These are phyloP conservation scores for Porphyrio hochstetteri DNA, from an alignment of 2,113 vertebrate species.

Conservation along the genomic window DNA sequence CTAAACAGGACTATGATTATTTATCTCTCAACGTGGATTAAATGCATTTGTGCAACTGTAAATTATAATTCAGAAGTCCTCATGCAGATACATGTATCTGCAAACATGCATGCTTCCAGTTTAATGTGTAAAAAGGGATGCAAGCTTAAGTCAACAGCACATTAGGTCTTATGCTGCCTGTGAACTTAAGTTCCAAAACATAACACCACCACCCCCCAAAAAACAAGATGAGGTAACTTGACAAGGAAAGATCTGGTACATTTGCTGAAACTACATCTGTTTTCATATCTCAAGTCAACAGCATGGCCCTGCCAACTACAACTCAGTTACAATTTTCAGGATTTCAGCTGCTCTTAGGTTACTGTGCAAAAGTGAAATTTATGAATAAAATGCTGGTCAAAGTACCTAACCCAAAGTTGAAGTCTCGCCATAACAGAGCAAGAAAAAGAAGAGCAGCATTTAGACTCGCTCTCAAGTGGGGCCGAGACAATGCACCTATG, in stretches of 20 bases:
- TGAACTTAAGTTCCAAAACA: not conserved
- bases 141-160: not conserved
- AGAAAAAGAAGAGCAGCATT: not conserved
- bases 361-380: not conserved
- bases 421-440: not conserved
- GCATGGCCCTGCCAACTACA: not conserved
- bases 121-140: not conserved
- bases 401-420: not conserved
- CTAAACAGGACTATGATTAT: not conserved
- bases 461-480: not conserved
- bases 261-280: not conserved
- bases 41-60: not conserved
- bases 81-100: not conserved
- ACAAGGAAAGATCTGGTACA: not conserved
- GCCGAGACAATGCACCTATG: slow-evolving; percentile 1
- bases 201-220: not conserved
- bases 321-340: not conserved
- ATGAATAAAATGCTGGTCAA: not conserved
- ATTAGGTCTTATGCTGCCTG: not conserved
- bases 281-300: not conserved
- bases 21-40: not conserved
- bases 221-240: not conserved
- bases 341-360: not conserved
- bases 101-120: not conserved
- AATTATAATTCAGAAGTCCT: not conserved